These are phyloP conservation scores for Prionace glauca DNA, from an alignment of 2,797 vertebrate genomes.

Conservation along the genomic window DNA sequence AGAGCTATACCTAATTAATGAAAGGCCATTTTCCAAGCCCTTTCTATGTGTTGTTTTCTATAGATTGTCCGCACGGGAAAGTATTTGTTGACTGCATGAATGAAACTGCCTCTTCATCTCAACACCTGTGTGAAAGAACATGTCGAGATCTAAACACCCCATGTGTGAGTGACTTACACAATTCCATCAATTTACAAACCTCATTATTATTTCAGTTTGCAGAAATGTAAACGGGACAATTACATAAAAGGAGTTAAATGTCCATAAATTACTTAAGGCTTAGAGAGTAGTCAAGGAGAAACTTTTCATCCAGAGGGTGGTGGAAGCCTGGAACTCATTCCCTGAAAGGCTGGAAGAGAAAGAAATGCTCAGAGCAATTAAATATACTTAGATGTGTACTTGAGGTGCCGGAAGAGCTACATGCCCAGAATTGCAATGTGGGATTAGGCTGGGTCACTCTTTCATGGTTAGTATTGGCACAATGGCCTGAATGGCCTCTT, in stretches of 20 bases:
- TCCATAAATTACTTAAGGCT: not conserved
- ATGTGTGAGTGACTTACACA: conserved; percentile 45
- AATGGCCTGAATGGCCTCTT: not conserved
- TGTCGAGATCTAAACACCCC: conserved; percentile 49
- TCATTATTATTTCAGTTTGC: not conserved
- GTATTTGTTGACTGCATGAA: conserved; percentile 49
- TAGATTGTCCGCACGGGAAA: conserved; percentile 40
- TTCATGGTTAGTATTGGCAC: not conserved
- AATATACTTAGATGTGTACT: not conserved
- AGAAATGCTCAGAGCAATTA: not conserved
- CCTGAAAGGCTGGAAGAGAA: not conserved
- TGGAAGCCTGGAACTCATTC: not conserved
- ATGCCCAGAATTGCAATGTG: not conserved
- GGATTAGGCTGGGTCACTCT: not conserved
- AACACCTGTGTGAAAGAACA: conserved; percentile 44
- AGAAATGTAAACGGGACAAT: conserved; percentile 39
- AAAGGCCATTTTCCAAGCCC: not conserved
- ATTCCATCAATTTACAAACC: not conserved
- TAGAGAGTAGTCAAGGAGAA: not conserved
- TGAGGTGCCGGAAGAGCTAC: not conserved
- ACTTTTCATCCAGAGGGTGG: not conserved
- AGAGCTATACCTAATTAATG: not conserved
- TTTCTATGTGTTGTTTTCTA: not conserved
- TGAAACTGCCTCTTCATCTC: conserved; percentile 42
- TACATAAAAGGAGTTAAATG: not conserved